Conservation (phyloP, 2,797 vertebrate species). For the Babyrousa celebensis region DNA sequence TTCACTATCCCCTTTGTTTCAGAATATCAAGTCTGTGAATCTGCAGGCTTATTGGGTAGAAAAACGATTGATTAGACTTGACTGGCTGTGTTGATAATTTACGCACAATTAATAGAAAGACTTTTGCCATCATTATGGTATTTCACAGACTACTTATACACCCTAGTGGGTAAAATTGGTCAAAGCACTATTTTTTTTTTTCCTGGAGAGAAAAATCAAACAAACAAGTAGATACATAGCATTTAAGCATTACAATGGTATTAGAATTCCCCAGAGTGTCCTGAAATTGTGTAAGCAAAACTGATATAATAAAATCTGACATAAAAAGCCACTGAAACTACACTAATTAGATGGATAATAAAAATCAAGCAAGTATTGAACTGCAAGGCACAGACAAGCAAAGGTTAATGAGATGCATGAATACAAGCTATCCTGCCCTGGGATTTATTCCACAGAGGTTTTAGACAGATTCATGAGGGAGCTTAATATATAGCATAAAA, state of each 20-base stretch:
- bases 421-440: conserved; percentile 53
- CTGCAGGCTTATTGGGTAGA: conserved; percentile 76
- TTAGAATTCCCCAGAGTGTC: conserved; percentile 3
- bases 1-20: conserved; percentile 71
- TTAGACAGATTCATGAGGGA: conserved; percentile 67
- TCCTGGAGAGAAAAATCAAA: conserved; percentile 56
- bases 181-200: conserved; percentile 70
- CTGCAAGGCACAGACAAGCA: conserved; percentile 67
- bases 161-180: conserved; percentile 88
- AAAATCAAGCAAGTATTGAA: conserved; percentile 79
- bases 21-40: conserved; percentile 76
- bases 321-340: conserved; percentile 76
- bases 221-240: not conserved
- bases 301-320: conserved; percentile 80
- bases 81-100: conserved; percentile 75
- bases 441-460: conserved; percentile 72
- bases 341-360: conserved; percentile 79
- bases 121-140: not conserved
- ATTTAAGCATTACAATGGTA: not conserved
- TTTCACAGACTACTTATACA: conserved; percentile 90
- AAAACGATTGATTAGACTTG: conserved; percentile 83
- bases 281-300: conserved; percentile 75
- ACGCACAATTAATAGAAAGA: conserved; percentile 79
- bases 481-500: conserved; percentile 54
- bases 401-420: conserved; percentile 83